Conservation (phyloP, 2,888 invertebrate genomes). For the Apomyelois bistriatella region DNA sequence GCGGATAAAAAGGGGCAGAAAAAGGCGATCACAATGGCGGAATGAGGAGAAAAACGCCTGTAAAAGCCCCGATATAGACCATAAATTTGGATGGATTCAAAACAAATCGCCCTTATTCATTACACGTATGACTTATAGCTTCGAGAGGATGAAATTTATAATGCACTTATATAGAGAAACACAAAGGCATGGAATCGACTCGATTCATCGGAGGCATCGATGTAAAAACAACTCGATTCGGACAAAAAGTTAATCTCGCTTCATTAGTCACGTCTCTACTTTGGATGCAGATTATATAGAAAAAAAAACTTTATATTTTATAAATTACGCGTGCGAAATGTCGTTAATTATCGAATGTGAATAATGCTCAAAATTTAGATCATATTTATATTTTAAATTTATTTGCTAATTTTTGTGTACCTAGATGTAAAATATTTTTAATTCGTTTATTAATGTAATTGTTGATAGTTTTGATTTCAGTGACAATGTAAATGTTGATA, state of each 20-base stretch:
- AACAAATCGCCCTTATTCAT: conserved; percentile 81
- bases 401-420: too few species aligned
- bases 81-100: conserved; percentile 78
- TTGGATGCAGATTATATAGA: conserved; percentile 39
- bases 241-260: conserved; percentile 51
- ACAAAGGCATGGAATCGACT: conserved; percentile 54
- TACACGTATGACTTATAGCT: conserved; percentile 77
- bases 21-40: conserved; percentile 72
- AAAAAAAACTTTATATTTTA: conserved; percentile 22
- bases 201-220: conserved; percentile 38
- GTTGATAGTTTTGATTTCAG: too few species aligned
- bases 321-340: conserved; percentile 21
- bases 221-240: conserved; percentile 48
- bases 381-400: too few species aligned
- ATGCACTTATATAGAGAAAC: conserved; percentile 63
- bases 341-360: conserved; percentile 18
- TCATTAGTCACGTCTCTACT: conserved; percentile 70
- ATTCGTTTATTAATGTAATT: too few species aligned
- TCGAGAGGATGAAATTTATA: conserved; percentile 62
- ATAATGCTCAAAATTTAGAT: background rate
- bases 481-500: too few species aligned
- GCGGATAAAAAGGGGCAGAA: conserved; percentile 68
- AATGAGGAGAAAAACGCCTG: conserved; percentile 71
- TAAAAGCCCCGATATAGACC: conserved; percentile 72
- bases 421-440: too few species aligned